Evolutionary conservation across 2,888 invertebrate genomes (phyloP), one percentile per base, ranked within the genome.

Genomic region (Tenthredo distinguenda): DNA sequence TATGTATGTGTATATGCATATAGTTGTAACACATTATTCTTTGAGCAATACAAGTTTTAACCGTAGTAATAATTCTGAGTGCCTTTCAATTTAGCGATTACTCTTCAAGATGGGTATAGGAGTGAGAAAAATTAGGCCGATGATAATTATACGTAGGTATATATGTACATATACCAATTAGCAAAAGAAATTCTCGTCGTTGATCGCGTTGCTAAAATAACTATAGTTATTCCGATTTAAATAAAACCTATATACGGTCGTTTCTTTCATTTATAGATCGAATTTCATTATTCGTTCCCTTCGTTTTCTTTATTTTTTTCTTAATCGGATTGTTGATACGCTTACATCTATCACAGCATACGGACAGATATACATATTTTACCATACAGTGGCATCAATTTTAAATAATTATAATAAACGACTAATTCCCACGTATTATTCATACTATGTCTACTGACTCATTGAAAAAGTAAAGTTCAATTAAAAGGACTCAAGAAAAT

Each of bases 261-360:
- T 10, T 21, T 50, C 21, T 21, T 21, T 43, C 12, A 10, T 50
- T 76, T 47, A 26, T 37, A 71, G 71, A 76, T 76, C 5, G 26
- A 40, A 12, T 47, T 47, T 76, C 21, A 4, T 31, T 85, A 68
- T 85, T 65, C 84, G 74, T 84, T 74, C 74, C 40, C 47, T 26
- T 86, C 76, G 55, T 81, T 81, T 81, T 83, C 74, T 34, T 85
- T 71, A 71, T 85, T 50, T 79, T 85, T 71, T 40, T 86, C 85
- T 55, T 88, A 71, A 77, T 90, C 89, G 89, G 91, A 91, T 91
- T 91, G 91, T 91, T 91, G 91, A 91, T 91, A 91, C 91, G 91
- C 91, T 91, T 91, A 91, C 91, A 91, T 91, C 91, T 91, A 91
- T 91, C 91, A 91, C 91, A 91, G 91, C 91, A 91, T 87, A 87